Conservation (phyloP, 2,113 vertebrate genomes). For the Tiliqua scincoides region DNA sequence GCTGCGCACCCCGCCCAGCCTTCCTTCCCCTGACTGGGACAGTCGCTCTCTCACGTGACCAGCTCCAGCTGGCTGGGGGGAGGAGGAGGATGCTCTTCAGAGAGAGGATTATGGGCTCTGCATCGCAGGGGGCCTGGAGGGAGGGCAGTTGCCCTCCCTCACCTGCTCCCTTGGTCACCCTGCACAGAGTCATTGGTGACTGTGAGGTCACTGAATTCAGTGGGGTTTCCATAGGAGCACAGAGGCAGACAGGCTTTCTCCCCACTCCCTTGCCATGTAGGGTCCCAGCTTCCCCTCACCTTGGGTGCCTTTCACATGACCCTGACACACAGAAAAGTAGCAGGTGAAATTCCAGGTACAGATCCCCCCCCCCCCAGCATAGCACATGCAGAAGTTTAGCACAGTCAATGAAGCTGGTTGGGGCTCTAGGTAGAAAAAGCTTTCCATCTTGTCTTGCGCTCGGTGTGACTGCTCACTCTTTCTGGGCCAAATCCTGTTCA, state of each 20-base stretch:
- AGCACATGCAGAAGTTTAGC: too few relatives aligned
- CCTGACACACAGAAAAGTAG: not conserved
- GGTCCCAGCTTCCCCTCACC: not conserved
- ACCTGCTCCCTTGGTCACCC: too few relatives aligned
- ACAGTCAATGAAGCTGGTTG: too few relatives aligned
- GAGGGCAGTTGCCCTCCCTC: not conserved
- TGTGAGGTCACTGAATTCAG: not conserved
- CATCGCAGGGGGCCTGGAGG: not conserved
- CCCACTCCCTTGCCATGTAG: not conserved
- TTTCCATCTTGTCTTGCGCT: too few relatives aligned
- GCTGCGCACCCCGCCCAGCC: slow-evolving; percentile 1
- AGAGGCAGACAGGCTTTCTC: not conserved
- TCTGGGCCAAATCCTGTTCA: too few relatives aligned
- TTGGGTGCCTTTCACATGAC: not conserved
- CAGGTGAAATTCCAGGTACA: not conserved
- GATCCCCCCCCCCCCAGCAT: too few relatives aligned
- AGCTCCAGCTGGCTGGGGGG: rapidly evolving
- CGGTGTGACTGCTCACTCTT: too few relatives aligned
- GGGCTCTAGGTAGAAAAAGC: too few relatives aligned
- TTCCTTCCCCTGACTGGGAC: slow-evolving; percentile 21
- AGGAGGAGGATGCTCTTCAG: not conserved
- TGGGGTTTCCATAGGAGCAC: too few relatives aligned
- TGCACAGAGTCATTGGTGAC: not conserved
- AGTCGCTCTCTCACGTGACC: not conserved
- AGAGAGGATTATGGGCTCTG: not conserved